Conservation (phyloP, 2,113 vertebrate species). For the Megatriorchis doriae region DNA sequence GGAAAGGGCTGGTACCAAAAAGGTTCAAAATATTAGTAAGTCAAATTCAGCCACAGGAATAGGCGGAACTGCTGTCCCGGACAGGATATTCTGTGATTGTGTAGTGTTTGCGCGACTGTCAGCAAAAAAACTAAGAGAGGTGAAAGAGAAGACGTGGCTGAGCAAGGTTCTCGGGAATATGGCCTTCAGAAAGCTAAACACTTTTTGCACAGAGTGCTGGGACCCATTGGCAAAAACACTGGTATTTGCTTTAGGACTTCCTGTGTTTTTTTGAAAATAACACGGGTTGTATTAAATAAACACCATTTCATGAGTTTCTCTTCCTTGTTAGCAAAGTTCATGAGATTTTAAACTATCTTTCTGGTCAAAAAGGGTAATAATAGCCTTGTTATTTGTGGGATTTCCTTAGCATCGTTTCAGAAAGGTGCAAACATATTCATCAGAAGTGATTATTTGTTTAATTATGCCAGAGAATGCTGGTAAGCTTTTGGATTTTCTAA, state of each 20-base stretch:
- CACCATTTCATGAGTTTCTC: not conserved
- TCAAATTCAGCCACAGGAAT: not conserved
- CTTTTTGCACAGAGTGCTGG: not conserved
- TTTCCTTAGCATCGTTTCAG: not conserved
- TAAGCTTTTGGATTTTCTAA: slow-evolving; percentile 57
- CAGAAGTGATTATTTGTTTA: slow-evolving; percentile 50
- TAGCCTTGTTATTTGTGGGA: not conserved
- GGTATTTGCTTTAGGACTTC: not conserved
- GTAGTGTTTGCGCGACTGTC: not conserved
- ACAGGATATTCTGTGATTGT: not conserved
- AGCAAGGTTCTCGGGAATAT: not conserved
- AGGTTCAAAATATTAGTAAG: not conserved
- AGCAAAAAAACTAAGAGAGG: not conserved
- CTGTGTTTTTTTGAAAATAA: not conserved
- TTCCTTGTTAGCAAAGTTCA: not conserved
- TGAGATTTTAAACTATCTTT: slow-evolving; percentile 8
- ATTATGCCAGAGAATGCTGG: slow-evolving; percentile 37
- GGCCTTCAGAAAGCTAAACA: not conserved
- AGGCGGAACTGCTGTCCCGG: not conserved
- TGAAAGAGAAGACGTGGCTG: not conserved
- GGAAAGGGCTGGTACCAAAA: not conserved
- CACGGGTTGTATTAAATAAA: not conserved
- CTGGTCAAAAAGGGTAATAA: slow-evolving; percentile 1
- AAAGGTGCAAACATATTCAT: not conserved
- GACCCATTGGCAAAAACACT: not conserved